phyloP scores from a whole-genome alignment of 2,888 invertebrate species.

The Parnassius mnemosyne region DNA sequence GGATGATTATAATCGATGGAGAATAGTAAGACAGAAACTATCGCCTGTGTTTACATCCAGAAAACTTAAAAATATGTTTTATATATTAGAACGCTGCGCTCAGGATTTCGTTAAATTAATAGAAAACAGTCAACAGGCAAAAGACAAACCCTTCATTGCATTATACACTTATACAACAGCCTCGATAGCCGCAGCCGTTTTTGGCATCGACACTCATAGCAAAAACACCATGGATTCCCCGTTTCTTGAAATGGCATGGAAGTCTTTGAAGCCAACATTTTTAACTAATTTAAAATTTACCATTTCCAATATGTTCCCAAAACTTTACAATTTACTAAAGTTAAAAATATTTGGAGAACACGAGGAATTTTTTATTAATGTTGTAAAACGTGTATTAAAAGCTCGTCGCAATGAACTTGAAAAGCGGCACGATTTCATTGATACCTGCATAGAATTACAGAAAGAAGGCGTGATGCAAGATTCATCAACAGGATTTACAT shows the following conservation, averaged over 20 bases:
- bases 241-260: conserved; percentile 53
- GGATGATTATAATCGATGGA: conserved; percentile 57
- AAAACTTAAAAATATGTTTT: conserved; percentile 65
- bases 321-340: conserved; percentile 32
- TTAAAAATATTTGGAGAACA: too few relatives aligned
- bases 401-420: conserved; percentile 36
- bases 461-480: conserved; percentile 32
- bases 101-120: conserved; percentile 51
- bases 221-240: conserved; percentile 58
- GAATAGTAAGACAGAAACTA: conserved; percentile 57
- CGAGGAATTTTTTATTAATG: too few relatives aligned
- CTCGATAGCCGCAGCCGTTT: conserved; percentile 60
- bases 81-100: conserved; percentile 52
- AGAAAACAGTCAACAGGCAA: conserved; percentile 37
- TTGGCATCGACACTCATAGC: conserved; percentile 60
- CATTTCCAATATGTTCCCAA: conserved; percentile 41
- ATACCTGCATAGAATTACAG: conserved; percentile 37
- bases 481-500: conserved; percentile 7
- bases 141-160: conserved; percentile 44
- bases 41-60: conserved; percentile 59
- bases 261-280: conserved; percentile 38
- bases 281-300: conserved; percentile 37
- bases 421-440: conserved; percentile 37
- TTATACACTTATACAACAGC: conserved; percentile 55
- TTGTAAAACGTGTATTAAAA: conserved; percentile 35